Conservation (phyloP, 2,797 vertebrate species). For the Poecilia gillii region DNA sequence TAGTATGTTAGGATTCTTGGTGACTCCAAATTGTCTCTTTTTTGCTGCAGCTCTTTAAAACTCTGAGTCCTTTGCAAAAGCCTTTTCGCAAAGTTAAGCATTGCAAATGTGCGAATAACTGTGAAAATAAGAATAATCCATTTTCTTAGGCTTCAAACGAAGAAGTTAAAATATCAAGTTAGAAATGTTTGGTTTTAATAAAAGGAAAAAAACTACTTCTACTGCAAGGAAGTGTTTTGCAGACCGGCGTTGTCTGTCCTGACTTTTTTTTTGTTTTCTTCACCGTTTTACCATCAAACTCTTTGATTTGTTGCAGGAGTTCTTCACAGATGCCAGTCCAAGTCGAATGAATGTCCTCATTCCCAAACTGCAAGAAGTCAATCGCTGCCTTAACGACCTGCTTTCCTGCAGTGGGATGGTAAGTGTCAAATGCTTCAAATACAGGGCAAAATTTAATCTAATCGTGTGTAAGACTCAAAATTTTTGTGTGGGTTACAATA, state of each 20-base stretch:
- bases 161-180: background rate
- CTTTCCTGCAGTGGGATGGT: conserved; percentile 86
- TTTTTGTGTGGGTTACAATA: background rate
- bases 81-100: background rate
- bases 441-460: background rate
- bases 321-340: conserved; percentile 78
- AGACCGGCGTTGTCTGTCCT: background rate
- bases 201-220: background rate
- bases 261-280: background rate
- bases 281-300: background rate
- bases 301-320: conserved; percentile 77
- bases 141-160: background rate
- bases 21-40: background rate
- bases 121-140: background rate
- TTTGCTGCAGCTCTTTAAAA: background rate
- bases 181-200: background rate
- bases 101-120: background rate
- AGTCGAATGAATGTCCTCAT: conserved; percentile 82
- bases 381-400: conserved; percentile 88
- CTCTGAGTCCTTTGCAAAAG: background rate
- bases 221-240: background rate
- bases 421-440: conserved; percentile 41
- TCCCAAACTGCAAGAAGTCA: conserved; percentile 92
- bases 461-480: background rate
- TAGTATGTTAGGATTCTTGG: background rate